Evolutionary conservation across 2,888 invertebrate genomes (phyloP).

Genomic region (Aproaerema taeniolella): DNA sequence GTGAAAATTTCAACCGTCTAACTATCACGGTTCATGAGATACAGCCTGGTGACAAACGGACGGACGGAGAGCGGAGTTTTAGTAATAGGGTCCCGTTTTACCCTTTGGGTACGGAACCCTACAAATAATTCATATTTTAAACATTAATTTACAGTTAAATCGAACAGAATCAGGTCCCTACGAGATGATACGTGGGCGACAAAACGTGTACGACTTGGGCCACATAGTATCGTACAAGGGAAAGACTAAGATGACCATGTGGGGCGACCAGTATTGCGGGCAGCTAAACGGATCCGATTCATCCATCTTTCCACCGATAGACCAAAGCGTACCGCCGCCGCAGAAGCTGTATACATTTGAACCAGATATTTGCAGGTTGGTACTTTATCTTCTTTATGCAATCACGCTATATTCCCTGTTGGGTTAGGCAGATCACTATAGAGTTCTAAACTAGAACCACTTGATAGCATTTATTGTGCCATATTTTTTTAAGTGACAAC

Average conservation of each 20-base stretch:
- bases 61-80: too few species aligned
- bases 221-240: conserved; percentile 65
- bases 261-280: conserved; percentile 67
- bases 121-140: too few species aligned
- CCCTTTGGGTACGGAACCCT: too few species aligned
- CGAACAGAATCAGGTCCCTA: conserved; percentile 70
- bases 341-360: conserved; percentile 65
- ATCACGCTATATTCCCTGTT: too few species aligned
- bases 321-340: conserved; percentile 40
- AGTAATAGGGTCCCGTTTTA: too few species aligned
- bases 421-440: not conserved
- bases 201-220: conserved; percentile 65
- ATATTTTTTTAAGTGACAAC: too few species aligned
- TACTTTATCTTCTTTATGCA: too few species aligned
- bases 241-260: conserved; percentile 41
- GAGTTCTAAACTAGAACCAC: too few species aligned
- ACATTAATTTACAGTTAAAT: conserved; percentile 59
- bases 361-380: conserved; percentile 77
- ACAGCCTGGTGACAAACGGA: too few species aligned
- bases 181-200: conserved; percentile 70
- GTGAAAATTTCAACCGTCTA: too few species aligned
- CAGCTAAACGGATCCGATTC: conserved; percentile 75
- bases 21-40: too few species aligned
- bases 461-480: too few species aligned
- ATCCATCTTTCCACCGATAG: conserved; percentile 71